Base-by-base conservation (phyloP, 2,888 invertebrate genomes). In the Parochlus steinenii region DNA sequence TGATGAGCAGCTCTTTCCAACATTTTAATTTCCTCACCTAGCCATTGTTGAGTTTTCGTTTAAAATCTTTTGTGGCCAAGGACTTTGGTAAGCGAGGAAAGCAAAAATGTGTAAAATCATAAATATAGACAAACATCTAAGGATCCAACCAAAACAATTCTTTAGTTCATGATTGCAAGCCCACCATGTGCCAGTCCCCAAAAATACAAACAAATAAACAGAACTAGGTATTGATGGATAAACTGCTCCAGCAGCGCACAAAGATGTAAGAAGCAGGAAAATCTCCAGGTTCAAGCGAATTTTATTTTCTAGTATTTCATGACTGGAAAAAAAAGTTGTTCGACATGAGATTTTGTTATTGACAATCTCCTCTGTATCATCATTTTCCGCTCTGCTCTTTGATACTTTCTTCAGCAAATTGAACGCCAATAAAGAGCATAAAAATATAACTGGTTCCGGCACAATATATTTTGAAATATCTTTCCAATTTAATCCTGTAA, bases 131-230 rank as follows among this genome's bases (percentile, higher is more conserved):
- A 76, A 44, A 43, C 72, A 60, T 29, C 71, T 65, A 46, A 74
- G 64, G 8, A 77, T 51, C 16, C 74, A 61, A 0, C 76, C 77
- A 51, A 80, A 86, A 10, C 70, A 72, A 40, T 64, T 64, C 38
- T 71, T 69, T 31, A 86, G 61, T 35, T 75, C 69, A 42, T 65
- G 68, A 46, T 78, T 77, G 45, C 76, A 70, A 3, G 82, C 71
- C 77, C 82, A 79, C 61, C 78, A 79, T 1, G 85, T 85, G 33
- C 79, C 74, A n/a, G 75, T 66, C 6, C 67, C 69, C 50, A 89
- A 63, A 54, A 87, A 87, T 33, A 74, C 63, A 32, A 85, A 46
- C 56, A 80, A 86, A 55, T 89, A 89, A 17, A 85, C 62, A 4
- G 74, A 75, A 12, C 77, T 77, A 10, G 74, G 68, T 4, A 79